These are phyloP conservation scores for Odontomyia ornata DNA, from an alignment of 2,888 invertebrate species.

Conservation along the genomic window DNA sequence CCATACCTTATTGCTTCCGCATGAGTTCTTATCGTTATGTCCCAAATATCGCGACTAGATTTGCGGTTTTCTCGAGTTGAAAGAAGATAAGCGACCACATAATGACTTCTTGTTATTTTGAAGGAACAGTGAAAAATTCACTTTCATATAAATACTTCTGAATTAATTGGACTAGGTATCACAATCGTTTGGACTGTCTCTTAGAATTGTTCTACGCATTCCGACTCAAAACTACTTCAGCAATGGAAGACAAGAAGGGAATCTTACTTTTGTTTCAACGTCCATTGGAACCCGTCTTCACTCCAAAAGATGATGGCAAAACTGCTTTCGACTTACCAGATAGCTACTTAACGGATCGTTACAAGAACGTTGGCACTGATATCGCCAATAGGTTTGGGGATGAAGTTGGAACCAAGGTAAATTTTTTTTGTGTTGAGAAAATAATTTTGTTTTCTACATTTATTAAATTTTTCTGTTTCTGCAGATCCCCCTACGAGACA, in stretches of 20 bases:
- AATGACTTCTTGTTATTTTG: not conserved
- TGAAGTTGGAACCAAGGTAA: slow-evolving; percentile 56
- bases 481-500: slow-evolving; percentile 59
- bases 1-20: not conserved
- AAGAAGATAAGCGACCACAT: not conserved
- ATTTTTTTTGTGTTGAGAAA: not conserved
- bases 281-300: slow-evolving; percentile 61
- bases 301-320: slow-evolving; percentile 59
- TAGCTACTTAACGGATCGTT: slow-evolving; percentile 58
- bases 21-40: not conserved
- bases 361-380: slow-evolving; percentile 56
- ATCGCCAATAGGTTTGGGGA: slow-evolving; percentile 58
- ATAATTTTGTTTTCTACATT: not conserved
- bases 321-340: slow-evolving; percentile 59
- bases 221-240: not conserved
- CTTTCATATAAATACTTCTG: not conserved
- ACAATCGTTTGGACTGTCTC: slow-evolving; percentile 8
- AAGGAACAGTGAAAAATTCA: not conserved
- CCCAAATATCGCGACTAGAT: not conserved
- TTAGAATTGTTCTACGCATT: not conserved
- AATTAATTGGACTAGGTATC: not conserved
- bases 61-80: not conserved
- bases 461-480: slow-evolving; percentile 22
- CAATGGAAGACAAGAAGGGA: slow-evolving; percentile 54
- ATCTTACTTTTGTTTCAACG: slow-evolving; percentile 60